Evolutionary conservation across 2,113 vertebrate genomes (phyloP), one percentile per base, ranked within the genome.

Genomic region (Amblyornis subalaris): DNA sequence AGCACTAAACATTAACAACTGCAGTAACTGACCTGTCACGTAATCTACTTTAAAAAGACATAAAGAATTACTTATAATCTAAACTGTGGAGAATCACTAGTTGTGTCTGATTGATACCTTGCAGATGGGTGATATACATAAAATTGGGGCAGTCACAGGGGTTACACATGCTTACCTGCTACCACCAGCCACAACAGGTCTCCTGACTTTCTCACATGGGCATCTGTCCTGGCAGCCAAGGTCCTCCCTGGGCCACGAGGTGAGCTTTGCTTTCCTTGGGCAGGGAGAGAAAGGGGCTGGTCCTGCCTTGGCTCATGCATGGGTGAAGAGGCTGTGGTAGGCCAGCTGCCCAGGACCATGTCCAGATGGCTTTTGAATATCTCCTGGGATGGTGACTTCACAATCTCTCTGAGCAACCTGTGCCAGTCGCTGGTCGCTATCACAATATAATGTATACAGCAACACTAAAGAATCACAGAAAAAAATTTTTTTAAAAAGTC

Each of bases 91-190:
- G 29, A 47, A 31, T 61, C 40, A 31, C 36, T 65, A 28, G 4
- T 18, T 57, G 1, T 44, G 23, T 44, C 16, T 35, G 53, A 74
- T 24, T 47, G 25, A 19, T 55, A 36, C 54, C 70, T 75, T 42
- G 47, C 17, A 69, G 54, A 15, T 35, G 29, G 9, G 22, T 55
- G 29, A 12, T 62, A 33, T 16, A 14, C 28, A 20, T 55, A 55
- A 69, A 76, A 47, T 4, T 16, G 35, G 29, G 28, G 28, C 45
- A 60, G 47, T 54, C 40, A 22, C 61, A 45, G 20, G 28, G 6
- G 7, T 29, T 81, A 18, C 21, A 42, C 0, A 0, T 42, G 47
- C 47, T 31, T 61, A 23, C 6, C 29, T 61, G n/a, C n/a, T 25
- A 18, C 25, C 54, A 26, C 18, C 18, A 70, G 14, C 40, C 18